Base-by-base conservation (phyloP, 2,797 vertebrate genomes). In the Lepidocolaptes lacrymiger region DNA sequence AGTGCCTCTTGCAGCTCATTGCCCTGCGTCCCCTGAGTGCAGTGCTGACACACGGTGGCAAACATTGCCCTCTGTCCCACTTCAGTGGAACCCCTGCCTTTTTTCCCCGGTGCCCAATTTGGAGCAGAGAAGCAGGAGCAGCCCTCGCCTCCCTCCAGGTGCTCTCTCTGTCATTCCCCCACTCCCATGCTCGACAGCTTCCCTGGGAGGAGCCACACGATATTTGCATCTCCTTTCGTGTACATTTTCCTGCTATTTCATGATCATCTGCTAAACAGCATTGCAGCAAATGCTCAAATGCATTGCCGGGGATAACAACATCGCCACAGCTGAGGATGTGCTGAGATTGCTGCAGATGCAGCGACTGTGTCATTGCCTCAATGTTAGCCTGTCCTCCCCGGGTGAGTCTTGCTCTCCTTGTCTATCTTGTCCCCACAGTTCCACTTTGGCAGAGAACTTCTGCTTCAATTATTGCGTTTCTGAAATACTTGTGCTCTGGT, bases 231-330 rank as follows among this genome's bases (percentile, higher is more conserved):
- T 91, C 58, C 55, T 81, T 83, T 27, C 79, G 6, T 3, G 9
- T 36, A 5, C 36, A 44, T 82, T 86, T 90, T 52, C 59, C 85
- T 61, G 28, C 52, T 90, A 28, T 59, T 96, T 94, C 87, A 67
- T 94, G 88, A 78, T 75, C 66, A 23, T 77, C 69, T 75, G 55
- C 73, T 92, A 93, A 96, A 83, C 6, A 91, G 55, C 79, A 43
- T 30, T 69, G 76, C 83, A 94, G 76, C 37, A 88, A 88, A 88
- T 26, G 51, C 75, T 87, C 58, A 26, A 85, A 61, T n/a, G 58
- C 24, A 26, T 78, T 91, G 66, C 80, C 52, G 88, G 79, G 59
- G 55, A 48, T 89, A 75, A 89, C 49, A 18, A 74, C 1, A 0
- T n/a, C 9, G 6, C 12, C 51, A 37, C 16, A 56, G 69, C 32